Base-by-base conservation (phyloP, 2,888 invertebrate species). In the Actias luna region DNA sequence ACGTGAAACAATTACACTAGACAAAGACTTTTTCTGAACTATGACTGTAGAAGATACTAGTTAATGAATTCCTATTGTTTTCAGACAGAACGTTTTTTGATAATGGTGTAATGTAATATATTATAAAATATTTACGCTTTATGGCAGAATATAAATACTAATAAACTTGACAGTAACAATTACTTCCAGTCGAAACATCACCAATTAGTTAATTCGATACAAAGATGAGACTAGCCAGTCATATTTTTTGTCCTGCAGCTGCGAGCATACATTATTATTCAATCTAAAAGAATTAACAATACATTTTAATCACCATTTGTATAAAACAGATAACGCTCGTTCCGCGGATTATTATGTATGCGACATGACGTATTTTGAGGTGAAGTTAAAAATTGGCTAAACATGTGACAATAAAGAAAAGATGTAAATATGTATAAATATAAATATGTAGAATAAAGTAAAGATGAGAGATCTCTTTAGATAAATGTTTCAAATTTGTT, bases 161-260 rank as follows among this genome's bases (percentile, higher is more conserved):
- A 82, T 87, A 74, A 83, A 71, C 73, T 66, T 67, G 84, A 84
- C 87, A 83, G 76, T 67, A 72, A 67, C 80, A 88, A 88, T 88
- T 87, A 83, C 70, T 70, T 77, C 79, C 85, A 82, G 83, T 82
- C 83, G 78, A 88, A 85, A 85, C 82, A 78, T 80, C 74, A 73
- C 73, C 83, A 85, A 87, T 85, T 87, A 83, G 79, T 79, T 84
- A 83, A 87, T 86, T 83, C 70, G 75, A 84, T 84, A 74, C 71
- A 68, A 69, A 68, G 70, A 72, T 74, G 63, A 61, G 63, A 65
- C 65, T 67, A 55, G 65, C 60, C 61, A 60, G 66, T 61, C 61
- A 42, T 61, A 61, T 57, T 61, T 35, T 55, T 59, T 39, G 29
- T 39, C 58, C 29, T n/a, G 58, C 58, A 62, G 46, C 46, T 50